These are phyloP conservation scores for Rhagoletis zephyria DNA, from an alignment of 1,140 invertebrate genomes.

Conservation along the genomic window DNA sequence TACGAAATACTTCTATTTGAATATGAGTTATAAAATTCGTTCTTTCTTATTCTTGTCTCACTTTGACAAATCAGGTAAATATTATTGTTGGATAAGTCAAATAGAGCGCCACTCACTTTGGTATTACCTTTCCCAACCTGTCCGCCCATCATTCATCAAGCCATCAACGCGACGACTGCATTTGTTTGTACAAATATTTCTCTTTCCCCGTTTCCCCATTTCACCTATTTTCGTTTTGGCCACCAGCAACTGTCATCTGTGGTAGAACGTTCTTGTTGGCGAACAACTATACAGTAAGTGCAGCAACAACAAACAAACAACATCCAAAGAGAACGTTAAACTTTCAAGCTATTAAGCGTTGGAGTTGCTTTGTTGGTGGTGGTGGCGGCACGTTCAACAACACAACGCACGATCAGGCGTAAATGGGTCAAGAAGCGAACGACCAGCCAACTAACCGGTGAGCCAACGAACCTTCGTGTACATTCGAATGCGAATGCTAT, in stretches of 20 bases:
- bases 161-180: not conserved
- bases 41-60: no score
- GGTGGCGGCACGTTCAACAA: slow-evolving; percentile 18
- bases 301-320: not conserved
- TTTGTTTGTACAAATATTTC: not conserved
- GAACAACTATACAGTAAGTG: slow-evolving; percentile 16
- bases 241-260: not conserved
- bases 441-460: slow-evolving; percentile 31
- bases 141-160: slow-evolving; percentile 24
- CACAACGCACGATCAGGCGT: slow-evolving; percentile 46
- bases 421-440: slow-evolving; percentile 52
- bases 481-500: slow-evolving; percentile 17
- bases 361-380: slow-evolving; percentile 13
- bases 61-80: no score
- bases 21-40: not conserved
- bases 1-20: not conserved
- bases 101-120: not conserved
- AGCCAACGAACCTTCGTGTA: slow-evolving; percentile 19
- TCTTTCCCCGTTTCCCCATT: not conserved
- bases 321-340: slow-evolving; percentile 29
- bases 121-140: not conserved
- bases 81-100: no score
- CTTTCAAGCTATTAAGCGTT: slow-evolving; percentile 40
- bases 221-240: slow-evolving; percentile 38
- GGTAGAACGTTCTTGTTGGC: slow-evolving; percentile 36